Evolutionary conservation across 2,113 vertebrate species (phyloP), one percentile per base, ranked within the genome.

Genomic region (Oostethus manadensis): DNA sequence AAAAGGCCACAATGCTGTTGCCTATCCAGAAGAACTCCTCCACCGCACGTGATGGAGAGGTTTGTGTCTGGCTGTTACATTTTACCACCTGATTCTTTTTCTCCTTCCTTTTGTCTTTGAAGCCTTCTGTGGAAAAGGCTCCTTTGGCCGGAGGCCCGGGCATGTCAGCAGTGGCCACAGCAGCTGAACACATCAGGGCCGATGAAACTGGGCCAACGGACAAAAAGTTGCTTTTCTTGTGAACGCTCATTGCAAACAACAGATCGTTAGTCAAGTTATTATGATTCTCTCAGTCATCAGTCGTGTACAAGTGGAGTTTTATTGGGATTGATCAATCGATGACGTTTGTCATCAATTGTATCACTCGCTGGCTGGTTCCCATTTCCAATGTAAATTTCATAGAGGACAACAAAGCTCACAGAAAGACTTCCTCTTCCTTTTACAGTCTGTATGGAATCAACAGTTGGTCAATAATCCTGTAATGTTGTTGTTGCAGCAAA

Each of bases 11-110:
- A 17, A 93, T 85, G 13, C 87, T 92, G 60, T 83, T 89, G 9
- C 90, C 89, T n/a, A 92, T 89, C 92, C 93, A 92, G 81, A 95
- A 92, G 66, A 92, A 89, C 3, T 89, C 92, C 53, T 94, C 91
- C 0, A 91, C 86, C 76, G 92, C 73, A 1, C 68, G 61, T 33
- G 88, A 87, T 59, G 89, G 76, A 0, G 87, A 79, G 45, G 85
- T 77, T 62, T 84, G 86, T 49, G 86, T 78, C 35, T 56, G 77
- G 53, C 79, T 74, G 65, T 81, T 72, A 1, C 62, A 71, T 62
- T 66, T 43, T 20, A 29, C 38, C 35, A 11, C 2, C 26, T 74
- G 64, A 43, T 67, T 72, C 16, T 21, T 49, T 22, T 58, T 62
- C 40, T 53, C 62, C 53, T 60, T 42, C 8, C 68, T 76, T 11